Evolutionary conservation across 2,888 invertebrate species (phyloP).

Genomic region (Scaptomyza reducta): DNA sequence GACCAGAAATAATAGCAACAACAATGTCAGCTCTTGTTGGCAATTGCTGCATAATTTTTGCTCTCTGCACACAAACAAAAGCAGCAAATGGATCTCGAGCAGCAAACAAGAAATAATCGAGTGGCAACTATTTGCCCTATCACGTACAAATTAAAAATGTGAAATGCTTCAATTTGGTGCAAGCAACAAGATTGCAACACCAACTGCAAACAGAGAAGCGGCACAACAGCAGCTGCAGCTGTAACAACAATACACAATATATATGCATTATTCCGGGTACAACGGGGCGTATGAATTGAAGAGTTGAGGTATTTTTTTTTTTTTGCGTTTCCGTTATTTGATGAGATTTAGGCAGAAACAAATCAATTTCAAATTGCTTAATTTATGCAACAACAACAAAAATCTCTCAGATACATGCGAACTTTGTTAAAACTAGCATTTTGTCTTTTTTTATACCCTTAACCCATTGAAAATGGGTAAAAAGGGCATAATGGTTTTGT

Average conservation of each 20-base stretch:
- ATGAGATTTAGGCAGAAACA: not conserved
- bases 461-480: no score
- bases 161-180: constrained; percentile 81
- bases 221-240: constrained; percentile 16
- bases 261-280: constrained; percentile 10
- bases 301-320: constrained; percentile 9
- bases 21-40: constrained; percentile 23
- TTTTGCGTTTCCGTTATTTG: constrained; percentile 11
- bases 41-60: constrained; percentile 61
- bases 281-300: constrained; percentile 35
- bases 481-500: no score
- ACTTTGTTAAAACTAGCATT: constrained; percentile 5
- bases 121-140: constrained; percentile 80
- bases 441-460: no score
- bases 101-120: constrained; percentile 40
- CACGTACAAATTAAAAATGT: constrained; percentile 82
- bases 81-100: constrained; percentile 39
- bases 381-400: constrained; percentile 20
- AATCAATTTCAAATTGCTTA: constrained; percentile 5
- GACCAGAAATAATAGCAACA: constrained; percentile 20
- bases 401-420: constrained; percentile 1
- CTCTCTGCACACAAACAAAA: constrained; percentile 66
- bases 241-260: constrained; percentile 11
- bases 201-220: constrained; percentile 3
- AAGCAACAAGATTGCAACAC: constrained; percentile 55